phyloP scores from a whole-genome alignment of 2,888 invertebrate species.

The Digitonthophagus gazella region DNA sequence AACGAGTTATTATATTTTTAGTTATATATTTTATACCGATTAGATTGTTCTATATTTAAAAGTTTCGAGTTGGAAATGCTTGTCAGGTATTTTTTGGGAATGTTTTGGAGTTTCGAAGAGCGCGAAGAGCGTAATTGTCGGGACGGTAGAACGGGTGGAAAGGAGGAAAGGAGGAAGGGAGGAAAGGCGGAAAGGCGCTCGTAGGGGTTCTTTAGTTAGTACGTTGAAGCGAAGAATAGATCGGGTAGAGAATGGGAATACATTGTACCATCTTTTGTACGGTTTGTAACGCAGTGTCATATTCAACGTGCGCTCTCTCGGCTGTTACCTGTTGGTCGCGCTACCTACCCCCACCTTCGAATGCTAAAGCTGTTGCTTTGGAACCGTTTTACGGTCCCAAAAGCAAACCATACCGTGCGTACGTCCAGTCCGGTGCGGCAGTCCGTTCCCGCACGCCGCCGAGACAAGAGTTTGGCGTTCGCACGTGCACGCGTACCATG shows the following conservation, averaged over 20 bases:
- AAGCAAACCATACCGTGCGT: background rate
- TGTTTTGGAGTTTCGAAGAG: too few relatives aligned
- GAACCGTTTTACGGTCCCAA: background rate
- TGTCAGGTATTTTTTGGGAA: too few relatives aligned
- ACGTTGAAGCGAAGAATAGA: background rate
- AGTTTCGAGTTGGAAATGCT: too few relatives aligned
- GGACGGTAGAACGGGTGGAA: too few relatives aligned
- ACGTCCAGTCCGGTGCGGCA: background rate
- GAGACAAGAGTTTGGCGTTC: background rate
- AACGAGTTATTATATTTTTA: too few relatives aligned
- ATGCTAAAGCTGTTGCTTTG: background rate
- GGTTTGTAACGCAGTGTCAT: background rate
- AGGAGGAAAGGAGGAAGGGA: too few relatives aligned
- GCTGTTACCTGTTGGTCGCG: background rate
- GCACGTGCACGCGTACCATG: background rate
- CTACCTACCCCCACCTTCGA: background rate
- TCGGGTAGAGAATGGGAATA: conserved; percentile 1
- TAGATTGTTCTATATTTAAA: too few relatives aligned
- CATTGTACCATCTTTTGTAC: conserved; percentile 16
- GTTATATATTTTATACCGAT: too few relatives aligned
- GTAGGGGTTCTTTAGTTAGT: too few relatives aligned
- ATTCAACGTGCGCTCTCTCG: background rate
- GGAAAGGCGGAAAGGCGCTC: too few relatives aligned
- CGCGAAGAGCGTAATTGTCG: too few relatives aligned
- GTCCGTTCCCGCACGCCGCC: background rate